Conservation (phyloP, 2,797 vertebrate genomes). For the Rhinella marina region DNA sequence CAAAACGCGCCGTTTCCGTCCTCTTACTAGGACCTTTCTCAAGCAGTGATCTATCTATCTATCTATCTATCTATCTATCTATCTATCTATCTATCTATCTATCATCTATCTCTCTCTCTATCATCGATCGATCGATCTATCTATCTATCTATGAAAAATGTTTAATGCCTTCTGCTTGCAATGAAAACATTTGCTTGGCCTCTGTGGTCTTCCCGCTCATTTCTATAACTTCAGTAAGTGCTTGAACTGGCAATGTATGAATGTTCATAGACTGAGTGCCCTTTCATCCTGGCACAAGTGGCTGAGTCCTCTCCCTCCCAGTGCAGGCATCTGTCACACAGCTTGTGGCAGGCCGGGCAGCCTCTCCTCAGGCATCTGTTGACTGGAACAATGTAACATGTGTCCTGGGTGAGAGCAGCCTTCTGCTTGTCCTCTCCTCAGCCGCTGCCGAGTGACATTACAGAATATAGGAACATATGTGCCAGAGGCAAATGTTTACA, state of each 20-base stretch:
- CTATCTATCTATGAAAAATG: background rate
- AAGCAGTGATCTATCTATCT: too few relatives aligned
- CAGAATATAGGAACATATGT: conserved; percentile 24
- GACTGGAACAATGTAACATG: conserved; percentile 56
- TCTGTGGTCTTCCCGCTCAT: background rate
- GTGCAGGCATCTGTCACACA: conserved; percentile 48
- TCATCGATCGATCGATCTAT: too few relatives aligned
- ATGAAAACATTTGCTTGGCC: background rate
- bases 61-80: background rate
- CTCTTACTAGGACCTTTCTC: too few relatives aligned
- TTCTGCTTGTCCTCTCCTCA: conserved; percentile 20
- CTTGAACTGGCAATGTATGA: conserved; percentile 8
- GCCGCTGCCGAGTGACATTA: conserved; percentile 18
- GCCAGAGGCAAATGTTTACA: conserved; percentile 39
- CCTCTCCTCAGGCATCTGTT: conserved; percentile 51
- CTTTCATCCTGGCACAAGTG: conserved; percentile 38
- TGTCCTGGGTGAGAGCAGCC: conserved; percentile 28
- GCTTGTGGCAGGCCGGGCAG: conserved; percentile 16
- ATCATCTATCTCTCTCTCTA: background rate
- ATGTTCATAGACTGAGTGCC: conserved; percentile 10
- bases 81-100: background rate
- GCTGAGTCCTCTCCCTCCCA: conserved; percentile 18
- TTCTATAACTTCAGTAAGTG: background rate
- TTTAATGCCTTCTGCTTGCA: background rate
- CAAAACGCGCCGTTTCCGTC: too few relatives aligned